A percentile compares a stretch with the other conserved stretches of the same genome.
Conservation (phyloP, 2,113 vertebrate genomes). For the Triplophysa dalaica region DNA sequence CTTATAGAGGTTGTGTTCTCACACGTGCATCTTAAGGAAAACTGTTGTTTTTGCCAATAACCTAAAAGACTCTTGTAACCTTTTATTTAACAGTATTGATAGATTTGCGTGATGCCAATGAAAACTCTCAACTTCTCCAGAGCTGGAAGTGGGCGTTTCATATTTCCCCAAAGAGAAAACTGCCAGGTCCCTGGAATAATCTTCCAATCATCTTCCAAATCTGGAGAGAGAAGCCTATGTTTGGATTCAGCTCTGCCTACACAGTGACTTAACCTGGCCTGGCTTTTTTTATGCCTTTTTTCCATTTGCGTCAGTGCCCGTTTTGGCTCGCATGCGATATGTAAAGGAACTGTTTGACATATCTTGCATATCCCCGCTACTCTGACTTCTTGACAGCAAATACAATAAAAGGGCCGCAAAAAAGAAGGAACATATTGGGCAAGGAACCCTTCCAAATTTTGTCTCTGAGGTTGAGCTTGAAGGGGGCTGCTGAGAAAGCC, state of each 20-base stretch:
- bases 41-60: neutral
- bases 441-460: slow-evolving; percentile 6
- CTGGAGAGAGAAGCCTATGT: slow-evolving; percentile 25
- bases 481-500: neutral
- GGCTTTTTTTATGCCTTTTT: slow-evolving; percentile 18
- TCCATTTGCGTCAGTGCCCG: slow-evolving; percentile 3
- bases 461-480: neutral
- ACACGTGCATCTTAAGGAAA: neutral
- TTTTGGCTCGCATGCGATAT: slow-evolving; percentile 10
- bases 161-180: slow-evolving; percentile 5
- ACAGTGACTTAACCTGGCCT: slow-evolving; percentile 34
- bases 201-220: slow-evolving; percentile 36
- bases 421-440: slow-evolving; percentile 27
- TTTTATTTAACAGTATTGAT: neutral
- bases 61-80: neutral
- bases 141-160: neutral
- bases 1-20: neutral
- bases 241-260: slow-evolving; percentile 46
- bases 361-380: slow-evolving; percentile 1
- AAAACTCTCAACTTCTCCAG: neutral
- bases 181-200: slow-evolving; percentile 31
- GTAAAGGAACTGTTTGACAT: slow-evolving; percentile 29
- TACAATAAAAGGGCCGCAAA: slow-evolving; percentile 30
- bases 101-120: neutral
- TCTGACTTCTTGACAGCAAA: slow-evolving; percentile 43